Evolutionary conservation across 2,888 invertebrate species (phyloP), one percentile per base, ranked within the genome.

Genomic region (Apamea epomidion): DNA sequence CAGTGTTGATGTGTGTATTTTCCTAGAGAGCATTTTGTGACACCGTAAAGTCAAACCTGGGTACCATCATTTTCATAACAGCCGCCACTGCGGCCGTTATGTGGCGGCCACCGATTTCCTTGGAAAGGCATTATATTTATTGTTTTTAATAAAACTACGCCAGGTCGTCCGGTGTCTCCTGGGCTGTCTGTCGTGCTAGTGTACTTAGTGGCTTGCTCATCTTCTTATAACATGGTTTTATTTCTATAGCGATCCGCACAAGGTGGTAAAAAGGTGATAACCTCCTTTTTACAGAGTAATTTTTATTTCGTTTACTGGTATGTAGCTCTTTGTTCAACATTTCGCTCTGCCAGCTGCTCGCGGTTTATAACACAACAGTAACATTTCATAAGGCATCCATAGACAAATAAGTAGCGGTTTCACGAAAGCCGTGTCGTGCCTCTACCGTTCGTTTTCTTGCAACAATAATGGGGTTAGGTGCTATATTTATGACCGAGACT

Each of bases 401-500:
- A 84, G 76, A 87, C 85, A 81, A 87, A 85, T 85, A 86, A 81
- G 87, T 79, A 83, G 83, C 81, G 79, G 84, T 85, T 88, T 85
- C 86, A 83, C 83, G 72, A 83, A 88, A 82, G 67, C 80, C 81
- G 81, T 86, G 60, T 82, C 81, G 82, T 84, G 80, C 81, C 83
- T 83, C 70, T 87, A 87, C 88, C 77, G 90, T 91, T 91, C 91
- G 90, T 90, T 92, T 92, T 90, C 92, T 91, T 92, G 91, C 90
- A 91, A 92, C 92, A 93, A 93, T 93, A 94, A 94, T 92, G 92
- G 92, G 90, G 91, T 91, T 90, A 91, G 91, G 91, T 91, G 91
- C 85, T 91, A 90, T 94, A 94, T 95, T 95, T 94, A 95, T 92
- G 92, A 88, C 88, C 92, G 83, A 91, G 88, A 93, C 93, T 93